phyloP scores from a whole-genome alignment of 2,113 vertebrate species.

The Nematolebias whitei region DNA sequence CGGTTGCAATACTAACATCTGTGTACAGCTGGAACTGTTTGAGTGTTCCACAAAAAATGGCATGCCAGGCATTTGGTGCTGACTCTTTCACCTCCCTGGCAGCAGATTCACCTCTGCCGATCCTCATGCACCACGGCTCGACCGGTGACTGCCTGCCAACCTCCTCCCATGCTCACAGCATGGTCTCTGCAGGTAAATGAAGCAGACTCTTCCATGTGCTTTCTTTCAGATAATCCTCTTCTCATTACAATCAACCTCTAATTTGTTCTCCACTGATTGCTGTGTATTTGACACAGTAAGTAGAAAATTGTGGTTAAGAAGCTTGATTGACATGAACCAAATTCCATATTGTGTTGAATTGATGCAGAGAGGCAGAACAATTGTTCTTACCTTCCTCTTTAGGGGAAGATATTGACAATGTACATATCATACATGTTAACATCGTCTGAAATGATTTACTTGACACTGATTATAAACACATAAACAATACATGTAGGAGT shows the following conservation, averaged over 20 bases:
- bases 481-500: background rate
- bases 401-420: background rate
- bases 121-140: conserved; percentile 93
- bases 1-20: conserved; percentile 6
- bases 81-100: conserved; percentile 88
- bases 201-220: background rate
- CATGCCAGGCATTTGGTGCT: conserved; percentile 89
- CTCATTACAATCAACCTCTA: background rate
- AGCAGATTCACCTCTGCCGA: conserved; percentile 87
- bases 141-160: conserved; percentile 88
- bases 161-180: conserved; percentile 88
- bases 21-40: background rate
- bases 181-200: conserved; percentile 92
- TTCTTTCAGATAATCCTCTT: background rate
- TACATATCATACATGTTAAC: background rate
- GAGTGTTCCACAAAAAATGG: conserved; percentile 72
- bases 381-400: background rate
- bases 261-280: background rate
- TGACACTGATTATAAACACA: conserved; percentile 1
- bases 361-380: background rate
- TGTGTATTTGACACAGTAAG: conserved; percentile 6
- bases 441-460: background rate
- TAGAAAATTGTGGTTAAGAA: background rate
- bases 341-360: background rate
- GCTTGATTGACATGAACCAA: background rate